A percentile compares a stretch with the other conserved stretches of the same genome.
phyloP scores from a whole-genome alignment of 2,113 vertebrate genomes.

The Rhea americana region DNA sequence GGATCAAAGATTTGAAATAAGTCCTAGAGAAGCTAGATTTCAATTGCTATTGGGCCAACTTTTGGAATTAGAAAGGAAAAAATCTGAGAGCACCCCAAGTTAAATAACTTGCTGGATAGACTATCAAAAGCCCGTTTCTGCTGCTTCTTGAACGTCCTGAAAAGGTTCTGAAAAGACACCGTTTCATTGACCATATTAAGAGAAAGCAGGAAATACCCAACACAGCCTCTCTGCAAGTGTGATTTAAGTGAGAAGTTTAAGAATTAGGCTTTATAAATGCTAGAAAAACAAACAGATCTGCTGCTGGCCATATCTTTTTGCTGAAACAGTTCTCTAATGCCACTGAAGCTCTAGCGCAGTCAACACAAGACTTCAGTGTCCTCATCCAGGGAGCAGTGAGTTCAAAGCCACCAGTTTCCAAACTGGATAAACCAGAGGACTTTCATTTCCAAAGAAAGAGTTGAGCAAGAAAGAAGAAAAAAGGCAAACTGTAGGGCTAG shows the following conservation, averaged over 20 bases:
- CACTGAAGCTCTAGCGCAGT: background rate
- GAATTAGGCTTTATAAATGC: background rate
- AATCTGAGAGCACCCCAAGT: background rate
- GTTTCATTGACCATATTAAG: background rate
- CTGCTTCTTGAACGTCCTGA: background rate
- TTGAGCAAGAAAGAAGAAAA: background rate
- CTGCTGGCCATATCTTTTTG: background rate
- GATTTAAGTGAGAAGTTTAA: background rate
- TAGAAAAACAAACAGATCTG: background rate
- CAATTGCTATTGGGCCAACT: background rate
- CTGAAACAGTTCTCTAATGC: background rate
- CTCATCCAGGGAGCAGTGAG: background rate
- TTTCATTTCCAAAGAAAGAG: background rate
- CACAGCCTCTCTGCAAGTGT: background rate
- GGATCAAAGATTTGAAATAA: constrained; percentile 9
- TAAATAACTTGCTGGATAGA: background rate
- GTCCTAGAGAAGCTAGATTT: background rate
- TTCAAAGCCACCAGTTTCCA: background rate
- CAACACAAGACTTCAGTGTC: background rate
- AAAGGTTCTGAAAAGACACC: background rate
- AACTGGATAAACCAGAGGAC: background rate
- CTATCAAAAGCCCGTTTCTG: background rate
- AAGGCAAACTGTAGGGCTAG: background rate
- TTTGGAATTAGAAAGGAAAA: background rate
- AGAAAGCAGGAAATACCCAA: background rate